Evolutionary conservation across 1,140 invertebrate species (phyloP).

Genomic region (Bombus sylvicola): DNA sequence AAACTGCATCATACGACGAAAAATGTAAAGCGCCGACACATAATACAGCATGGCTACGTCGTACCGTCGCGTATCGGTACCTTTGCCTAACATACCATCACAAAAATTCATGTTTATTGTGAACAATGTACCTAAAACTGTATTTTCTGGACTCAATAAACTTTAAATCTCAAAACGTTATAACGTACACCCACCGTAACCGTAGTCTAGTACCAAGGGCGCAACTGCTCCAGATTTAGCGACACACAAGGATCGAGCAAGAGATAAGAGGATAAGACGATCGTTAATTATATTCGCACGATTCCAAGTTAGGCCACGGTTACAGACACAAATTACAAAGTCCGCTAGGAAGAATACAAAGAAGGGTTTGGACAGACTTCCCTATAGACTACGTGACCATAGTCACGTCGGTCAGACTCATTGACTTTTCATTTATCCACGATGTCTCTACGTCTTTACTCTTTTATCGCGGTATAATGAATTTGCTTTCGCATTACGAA

Average conservation of each 20-base stretch:
- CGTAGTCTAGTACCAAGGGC: too few species aligned
- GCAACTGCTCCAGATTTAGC: not conserved
- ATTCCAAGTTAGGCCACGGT: not conserved
- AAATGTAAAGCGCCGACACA: too few species aligned
- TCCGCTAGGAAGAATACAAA: not conserved
- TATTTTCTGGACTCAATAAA: too few species aligned
- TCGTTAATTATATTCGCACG: not conserved
- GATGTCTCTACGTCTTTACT: not conserved
- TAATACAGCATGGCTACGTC: too few species aligned
- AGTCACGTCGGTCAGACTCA: constrained; percentile 41
- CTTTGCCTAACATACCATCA: too few species aligned
- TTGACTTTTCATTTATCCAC: constrained; percentile 61
- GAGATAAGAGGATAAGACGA: not conserved
- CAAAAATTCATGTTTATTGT: too few species aligned
- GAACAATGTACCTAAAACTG: too few species aligned
- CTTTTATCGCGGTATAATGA: constrained; percentile 20
- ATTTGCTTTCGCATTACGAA: constrained; percentile 42
- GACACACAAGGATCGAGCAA: too few species aligned
- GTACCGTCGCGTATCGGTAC: too few species aligned
- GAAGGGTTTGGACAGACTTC: not conserved
- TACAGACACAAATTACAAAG: not conserved
- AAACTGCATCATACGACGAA: too few species aligned
- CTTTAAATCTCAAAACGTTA: too few species aligned
- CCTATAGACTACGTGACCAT: constrained; percentile 49
- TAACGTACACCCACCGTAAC: too few species aligned